Base-by-base conservation (phyloP, 2,888 invertebrate genomes). In the Drosophila mercatorum region DNA sequence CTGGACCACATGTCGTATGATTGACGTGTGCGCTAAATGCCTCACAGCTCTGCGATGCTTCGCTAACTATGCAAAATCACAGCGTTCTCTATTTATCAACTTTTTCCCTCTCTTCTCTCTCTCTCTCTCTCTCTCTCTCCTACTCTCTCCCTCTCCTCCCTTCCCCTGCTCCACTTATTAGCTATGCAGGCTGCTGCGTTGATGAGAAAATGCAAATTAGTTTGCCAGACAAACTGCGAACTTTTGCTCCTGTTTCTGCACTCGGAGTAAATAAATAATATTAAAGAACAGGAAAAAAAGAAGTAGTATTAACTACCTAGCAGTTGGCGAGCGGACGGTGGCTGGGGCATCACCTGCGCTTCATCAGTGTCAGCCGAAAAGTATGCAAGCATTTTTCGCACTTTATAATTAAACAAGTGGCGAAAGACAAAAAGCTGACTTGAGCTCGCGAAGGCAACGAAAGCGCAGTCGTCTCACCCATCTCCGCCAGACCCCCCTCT, bases 191-290 rank as follows among this genome's bases (percentile, higher is more conserved):
- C 88, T 78, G 70, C 76, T 79, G 85, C 77, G 86, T 82, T 84
- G 83, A 84, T 84, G 81, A 86, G 89, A 86, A 86, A 86, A 86
- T 86, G 85, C 87, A 86, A 86, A 86, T 88, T 83, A 88, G 89
- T 86, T 51, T 83, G 68, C 69, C 78, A 80, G 75, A 80, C 81
- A 80, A 80, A 80, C 81, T 71, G 66, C 72, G 74, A 88, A 87
- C 81, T 83, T 83, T 83, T 83, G 84, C 81, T 81, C 62, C 80
- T 72, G 69, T 65, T 61, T 55, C 59, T 41, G 68, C 68, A 31
- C 26, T 28, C 26, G 40, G 49, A 71, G 78, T 81, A 77, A 83
- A 83, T 80, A 82, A 64, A 76, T 77, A 62, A 60, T 51, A 53
- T 28, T 34, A 34, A 26, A 44, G 51, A 58, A 40, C 22, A 47